Percentiles rank a stretch among this genome's conserved stretches.
phyloP scores from a whole-genome alignment of 2,113 vertebrate genomes.

The Tachysurus fulvidraco region DNA sequence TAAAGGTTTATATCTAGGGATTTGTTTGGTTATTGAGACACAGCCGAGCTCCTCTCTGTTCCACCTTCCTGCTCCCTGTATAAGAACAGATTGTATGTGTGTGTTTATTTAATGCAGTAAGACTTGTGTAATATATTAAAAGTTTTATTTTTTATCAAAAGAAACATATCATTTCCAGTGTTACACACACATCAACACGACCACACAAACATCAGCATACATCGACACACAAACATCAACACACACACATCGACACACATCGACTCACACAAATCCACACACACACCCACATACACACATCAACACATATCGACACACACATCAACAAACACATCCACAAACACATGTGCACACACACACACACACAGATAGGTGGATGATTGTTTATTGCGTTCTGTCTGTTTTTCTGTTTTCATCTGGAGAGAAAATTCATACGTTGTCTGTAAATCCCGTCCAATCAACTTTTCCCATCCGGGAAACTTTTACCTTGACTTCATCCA shows the following conservation, averaged over 20 bases:
- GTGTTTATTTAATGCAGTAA: background rate
- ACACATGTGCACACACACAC: background rate
- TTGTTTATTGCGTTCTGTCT: background rate
- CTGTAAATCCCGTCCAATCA: background rate
- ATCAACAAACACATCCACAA: background rate
- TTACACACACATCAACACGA: background rate
- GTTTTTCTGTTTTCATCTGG: background rate
- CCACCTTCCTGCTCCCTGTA: background rate
- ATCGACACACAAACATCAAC: background rate
- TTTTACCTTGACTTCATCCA: background rate
- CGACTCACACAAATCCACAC: background rate
- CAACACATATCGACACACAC: background rate
- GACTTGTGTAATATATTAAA: background rate
- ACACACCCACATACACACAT: background rate
- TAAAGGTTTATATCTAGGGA: background rate
- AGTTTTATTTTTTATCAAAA: conserved; percentile 10
- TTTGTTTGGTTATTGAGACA: background rate
- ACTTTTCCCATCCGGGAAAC: background rate
- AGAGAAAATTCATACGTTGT: background rate
- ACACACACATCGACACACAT: too few species aligned
- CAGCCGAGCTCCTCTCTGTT: background rate
- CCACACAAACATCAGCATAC: background rate
- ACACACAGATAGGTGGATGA: background rate
- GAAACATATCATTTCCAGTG: conserved; percentile 25
- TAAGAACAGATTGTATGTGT: background rate